A percentile compares a stretch with the other conserved stretches of the same genome.
phyloP scores from a whole-genome alignment of 1,140 invertebrate species.

The Trachymyrmex cornetzi region DNA sequence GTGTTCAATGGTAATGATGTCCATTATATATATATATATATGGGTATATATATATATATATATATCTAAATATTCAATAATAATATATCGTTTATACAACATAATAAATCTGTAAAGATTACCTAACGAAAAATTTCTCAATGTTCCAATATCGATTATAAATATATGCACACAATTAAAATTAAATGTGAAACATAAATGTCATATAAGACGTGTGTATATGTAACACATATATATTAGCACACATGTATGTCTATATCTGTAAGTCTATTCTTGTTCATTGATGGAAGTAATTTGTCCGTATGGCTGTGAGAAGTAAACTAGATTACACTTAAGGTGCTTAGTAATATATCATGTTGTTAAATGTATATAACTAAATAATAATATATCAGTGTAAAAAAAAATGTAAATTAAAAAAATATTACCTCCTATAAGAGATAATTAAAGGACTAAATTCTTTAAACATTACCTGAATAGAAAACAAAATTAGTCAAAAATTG shows the following conservation, averaged over 20 bases:
- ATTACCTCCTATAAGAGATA: slow-evolving; percentile 77
- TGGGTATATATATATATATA: no score
- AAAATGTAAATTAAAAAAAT: slow-evolving; percentile 81
- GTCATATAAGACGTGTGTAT: slow-evolving; percentile 29
- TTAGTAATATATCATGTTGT: slow-evolving; percentile 85
- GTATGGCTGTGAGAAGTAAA: slow-evolving; percentile 87
- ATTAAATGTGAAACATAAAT: slow-evolving; percentile 45
- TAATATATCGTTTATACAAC: neutral
- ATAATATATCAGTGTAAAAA: slow-evolving; percentile 85
- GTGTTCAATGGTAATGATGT: no score
- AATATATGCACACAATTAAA: slow-evolving; percentile 15
- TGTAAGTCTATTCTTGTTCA: slow-evolving; percentile 83
- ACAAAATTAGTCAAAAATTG: no score
- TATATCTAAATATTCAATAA: no score
- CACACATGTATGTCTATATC: slow-evolving; percentile 77
- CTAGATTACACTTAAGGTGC: slow-evolving; percentile 87
- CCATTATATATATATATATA: no score
- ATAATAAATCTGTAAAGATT: slow-evolving; percentile 13
- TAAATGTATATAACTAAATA: slow-evolving; percentile 85
- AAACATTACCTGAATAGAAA: no score
- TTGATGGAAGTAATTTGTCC: slow-evolving; percentile 86
- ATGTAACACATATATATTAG: slow-evolving; percentile 26
- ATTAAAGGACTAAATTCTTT: slow-evolving; percentile 69
- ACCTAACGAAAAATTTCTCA: slow-evolving; percentile 19
- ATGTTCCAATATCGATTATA: slow-evolving; percentile 41